phyloP scores from a whole-genome alignment of 2,113 vertebrate genomes.

The Numenius arquata region DNA sequence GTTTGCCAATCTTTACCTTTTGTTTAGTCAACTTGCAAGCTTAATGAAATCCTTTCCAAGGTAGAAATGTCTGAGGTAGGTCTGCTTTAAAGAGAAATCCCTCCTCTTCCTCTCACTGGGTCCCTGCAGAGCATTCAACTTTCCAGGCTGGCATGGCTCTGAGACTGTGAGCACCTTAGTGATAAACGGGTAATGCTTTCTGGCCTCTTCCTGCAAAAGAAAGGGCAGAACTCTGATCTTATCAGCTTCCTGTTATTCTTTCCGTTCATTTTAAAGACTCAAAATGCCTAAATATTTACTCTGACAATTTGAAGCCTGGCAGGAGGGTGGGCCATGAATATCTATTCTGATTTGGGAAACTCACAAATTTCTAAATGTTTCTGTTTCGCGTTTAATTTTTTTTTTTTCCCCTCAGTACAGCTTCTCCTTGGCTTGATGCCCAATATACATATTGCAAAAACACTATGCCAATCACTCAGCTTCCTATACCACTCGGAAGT shows the following conservation, averaged over 20 bases:
- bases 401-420: neutral
- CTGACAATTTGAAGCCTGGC: neutral
- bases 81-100: neutral
- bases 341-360: neutral
- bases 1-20: neutral
- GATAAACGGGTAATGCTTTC: neutral
- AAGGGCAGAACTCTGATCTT: neutral
- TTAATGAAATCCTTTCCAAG: neutral
- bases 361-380: neutral
- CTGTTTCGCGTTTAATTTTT: neutral
- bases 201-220: neutral
- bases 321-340: neutral
- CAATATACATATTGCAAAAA: neutral
- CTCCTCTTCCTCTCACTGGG: neutral
- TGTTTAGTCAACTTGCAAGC: neutral
- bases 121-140: neutral
- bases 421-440: neutral
- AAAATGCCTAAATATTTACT: neutral
- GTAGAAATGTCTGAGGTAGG: neutral
- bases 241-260: neutral
- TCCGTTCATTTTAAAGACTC: neutral
- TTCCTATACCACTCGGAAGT: neutral
- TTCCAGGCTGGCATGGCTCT: neutral
- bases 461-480: neutral
- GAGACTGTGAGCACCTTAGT: neutral